phyloP scores from a whole-genome alignment of 2,113 vertebrate genomes.

The Platysternon megacephalum region DNA sequence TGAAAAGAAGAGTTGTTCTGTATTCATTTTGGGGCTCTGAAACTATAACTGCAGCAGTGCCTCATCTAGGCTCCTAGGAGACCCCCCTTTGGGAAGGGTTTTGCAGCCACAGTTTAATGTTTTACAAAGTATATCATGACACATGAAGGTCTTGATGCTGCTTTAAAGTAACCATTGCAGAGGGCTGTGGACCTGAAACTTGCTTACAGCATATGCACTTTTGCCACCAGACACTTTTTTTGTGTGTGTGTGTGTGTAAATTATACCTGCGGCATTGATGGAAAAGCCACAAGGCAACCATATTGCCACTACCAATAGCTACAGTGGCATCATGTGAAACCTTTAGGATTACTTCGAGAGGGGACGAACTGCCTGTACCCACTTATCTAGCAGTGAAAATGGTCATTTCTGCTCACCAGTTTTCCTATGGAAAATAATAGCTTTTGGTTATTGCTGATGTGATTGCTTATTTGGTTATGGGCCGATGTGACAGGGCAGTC shows the following conservation, averaged over 20 bases:
- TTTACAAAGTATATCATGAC: not conserved
- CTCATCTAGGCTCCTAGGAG: not conserved
- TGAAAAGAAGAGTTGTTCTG: not conserved
- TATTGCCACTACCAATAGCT: not conserved
- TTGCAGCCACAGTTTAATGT: not conserved
- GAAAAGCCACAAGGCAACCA: not conserved
- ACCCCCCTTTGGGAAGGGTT: not conserved
- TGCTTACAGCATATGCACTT: not conserved
- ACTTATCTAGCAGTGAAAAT: slow-evolving; percentile 19
- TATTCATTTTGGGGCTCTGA: not conserved
- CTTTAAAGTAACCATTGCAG: not conserved
- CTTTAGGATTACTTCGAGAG: not conserved
- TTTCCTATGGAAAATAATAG: not conserved
- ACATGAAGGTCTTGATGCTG: not conserved
- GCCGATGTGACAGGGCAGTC: not conserved
- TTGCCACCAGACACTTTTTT: not conserved
- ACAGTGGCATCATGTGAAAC: not conserved
- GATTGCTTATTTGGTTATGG: no score
- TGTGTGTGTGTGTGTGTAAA: not conserved
- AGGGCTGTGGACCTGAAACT: not conserved
- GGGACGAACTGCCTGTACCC: not conserved
- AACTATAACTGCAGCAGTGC: not conserved
- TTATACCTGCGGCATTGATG: not conserved
- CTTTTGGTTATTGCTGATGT: slow-evolving; percentile 3
- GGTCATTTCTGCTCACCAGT: not conserved